Percentiles rank a stretch among this genome's conserved stretches.
Conservation (phyloP, 2,797 vertebrate genomes). For the Emydoidea blandingii region DNA sequence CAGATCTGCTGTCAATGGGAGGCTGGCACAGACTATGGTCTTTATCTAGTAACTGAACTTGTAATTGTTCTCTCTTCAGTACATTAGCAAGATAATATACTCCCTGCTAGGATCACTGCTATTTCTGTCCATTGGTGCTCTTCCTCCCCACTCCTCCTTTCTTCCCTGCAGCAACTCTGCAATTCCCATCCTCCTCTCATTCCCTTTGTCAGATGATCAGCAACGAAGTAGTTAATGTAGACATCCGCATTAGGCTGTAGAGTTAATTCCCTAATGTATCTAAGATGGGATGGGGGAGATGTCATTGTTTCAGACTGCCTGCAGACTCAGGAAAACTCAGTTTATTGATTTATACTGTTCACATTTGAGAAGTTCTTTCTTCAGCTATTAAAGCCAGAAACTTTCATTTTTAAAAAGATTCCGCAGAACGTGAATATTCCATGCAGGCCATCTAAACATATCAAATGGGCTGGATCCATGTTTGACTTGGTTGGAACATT, state of each 20-base stretch:
- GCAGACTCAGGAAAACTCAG: not conserved
- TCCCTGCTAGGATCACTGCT: accelerated
- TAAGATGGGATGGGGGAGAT: not conserved
- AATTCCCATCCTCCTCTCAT: not conserved
- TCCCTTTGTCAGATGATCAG: accelerated
- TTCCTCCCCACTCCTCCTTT: not conserved
- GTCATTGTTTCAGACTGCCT: not conserved
- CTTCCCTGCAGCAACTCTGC: not conserved
- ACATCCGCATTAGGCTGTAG: not conserved
- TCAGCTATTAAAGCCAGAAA: not conserved
- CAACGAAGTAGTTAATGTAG: not conserved
- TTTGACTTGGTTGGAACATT: not conserved
- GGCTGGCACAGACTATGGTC: not conserved
- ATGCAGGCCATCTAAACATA: not conserved
- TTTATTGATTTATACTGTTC: not conserved
- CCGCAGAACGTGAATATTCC: not conserved
- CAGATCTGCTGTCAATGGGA: not conserved
- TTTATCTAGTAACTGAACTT: not conserved
- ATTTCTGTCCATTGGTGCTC: not conserved
- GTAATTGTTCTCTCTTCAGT: not conserved
- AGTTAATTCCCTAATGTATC: too few relatives aligned
- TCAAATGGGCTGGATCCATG: not conserved
- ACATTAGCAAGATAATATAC: accelerated
- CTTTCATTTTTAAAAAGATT: not conserved
- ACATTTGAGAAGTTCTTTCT: not conserved